Conservation (phyloP, 2,113 vertebrate genomes). For the Gymnocephalus cernua region DNA sequence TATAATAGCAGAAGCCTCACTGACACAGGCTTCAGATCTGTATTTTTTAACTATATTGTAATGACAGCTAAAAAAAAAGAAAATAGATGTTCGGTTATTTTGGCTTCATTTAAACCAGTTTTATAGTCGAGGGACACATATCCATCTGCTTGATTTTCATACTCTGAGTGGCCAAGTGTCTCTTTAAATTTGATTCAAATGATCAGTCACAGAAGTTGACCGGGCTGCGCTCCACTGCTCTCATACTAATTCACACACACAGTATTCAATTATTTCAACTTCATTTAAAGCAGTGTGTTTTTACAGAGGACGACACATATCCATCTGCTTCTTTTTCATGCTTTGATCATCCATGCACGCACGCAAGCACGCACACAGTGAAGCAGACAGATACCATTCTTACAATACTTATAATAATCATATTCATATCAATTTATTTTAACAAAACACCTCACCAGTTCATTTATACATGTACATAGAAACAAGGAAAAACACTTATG, state of each 20-base stretch:
- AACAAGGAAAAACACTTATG: background rate
- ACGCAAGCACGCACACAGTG: background rate
- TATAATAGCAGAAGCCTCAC: slow-evolving; percentile 13
- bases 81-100: slow-evolving; percentile 45
- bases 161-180: slow-evolving; percentile 59
- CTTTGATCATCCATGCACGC: slow-evolving; percentile 41
- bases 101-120: slow-evolving; percentile 56
- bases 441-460: background rate
- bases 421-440: background rate
- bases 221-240: slow-evolving; percentile 26
- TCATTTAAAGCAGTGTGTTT: slow-evolving; percentile 44
- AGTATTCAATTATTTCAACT: slow-evolving; percentile 55
- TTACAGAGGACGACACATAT: slow-evolving; percentile 25
- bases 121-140: slow-evolving; percentile 43
- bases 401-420: background rate
- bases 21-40: slow-evolving; percentile 35
- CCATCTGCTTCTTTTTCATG: slow-evolving; percentile 57
- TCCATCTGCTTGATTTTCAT: slow-evolving; percentile 68
- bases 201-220: slow-evolving; percentile 56
- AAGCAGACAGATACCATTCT: background rate
- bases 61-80: slow-evolving; percentile 31
- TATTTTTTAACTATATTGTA: slow-evolving; percentile 29
- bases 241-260: slow-evolving; percentile 25
- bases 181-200: slow-evolving; percentile 66
- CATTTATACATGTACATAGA: background rate